Conservation (phyloP, 2,797 vertebrate species). For the Poeciliopsis paucimaculata region DNA sequence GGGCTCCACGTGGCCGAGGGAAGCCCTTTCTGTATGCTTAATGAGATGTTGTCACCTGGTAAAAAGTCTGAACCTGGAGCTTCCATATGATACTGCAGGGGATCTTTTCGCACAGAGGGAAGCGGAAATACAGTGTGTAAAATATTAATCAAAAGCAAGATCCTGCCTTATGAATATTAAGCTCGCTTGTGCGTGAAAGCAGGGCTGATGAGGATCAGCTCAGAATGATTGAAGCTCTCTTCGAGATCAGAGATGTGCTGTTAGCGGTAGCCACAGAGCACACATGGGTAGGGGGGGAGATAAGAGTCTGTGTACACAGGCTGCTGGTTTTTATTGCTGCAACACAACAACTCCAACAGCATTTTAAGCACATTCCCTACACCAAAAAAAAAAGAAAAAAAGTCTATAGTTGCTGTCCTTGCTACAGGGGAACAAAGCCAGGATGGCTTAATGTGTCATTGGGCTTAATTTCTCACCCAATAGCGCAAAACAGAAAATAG, state of each 20-base stretch:
- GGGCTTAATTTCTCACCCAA: conserved; percentile 65
- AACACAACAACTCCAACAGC: conserved; percentile 66
- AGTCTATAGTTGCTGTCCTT: conserved; percentile 53
- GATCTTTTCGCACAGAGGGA: conserved; percentile 1
- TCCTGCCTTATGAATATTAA: conserved; percentile 21
- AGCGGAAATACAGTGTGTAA: conserved; percentile 22
- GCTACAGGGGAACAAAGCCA: conserved; percentile 49
- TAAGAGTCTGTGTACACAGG: conserved; percentile 79
- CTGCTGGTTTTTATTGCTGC: conserved; percentile 73
- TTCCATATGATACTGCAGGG: not conserved
- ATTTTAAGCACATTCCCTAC: conserved; percentile 71
- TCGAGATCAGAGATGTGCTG: conserved; percentile 49
- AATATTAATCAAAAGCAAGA: conserved; percentile 33
- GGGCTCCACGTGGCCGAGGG: conserved; percentile 29
- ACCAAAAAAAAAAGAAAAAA: conserved; percentile 29
- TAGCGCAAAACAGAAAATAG: conserved; percentile 39
- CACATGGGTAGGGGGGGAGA: conserved; percentile 70
- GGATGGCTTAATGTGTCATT: conserved; percentile 59
- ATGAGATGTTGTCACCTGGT: conserved; percentile 33
- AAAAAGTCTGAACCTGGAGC: conserved; percentile 9
- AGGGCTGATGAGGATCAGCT: conserved; percentile 51
- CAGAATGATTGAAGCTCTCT: conserved; percentile 46
- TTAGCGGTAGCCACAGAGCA: conserved; percentile 67
- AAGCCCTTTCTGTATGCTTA: conserved; percentile 26
- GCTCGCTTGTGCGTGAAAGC: conserved; percentile 21